Percentiles rank a stretch among this genome's conserved stretches.
These are phyloP conservation scores for Hepsetus odoe DNA, from an alignment of 2,113 vertebrate genomes.

Conservation along the genomic window DNA sequence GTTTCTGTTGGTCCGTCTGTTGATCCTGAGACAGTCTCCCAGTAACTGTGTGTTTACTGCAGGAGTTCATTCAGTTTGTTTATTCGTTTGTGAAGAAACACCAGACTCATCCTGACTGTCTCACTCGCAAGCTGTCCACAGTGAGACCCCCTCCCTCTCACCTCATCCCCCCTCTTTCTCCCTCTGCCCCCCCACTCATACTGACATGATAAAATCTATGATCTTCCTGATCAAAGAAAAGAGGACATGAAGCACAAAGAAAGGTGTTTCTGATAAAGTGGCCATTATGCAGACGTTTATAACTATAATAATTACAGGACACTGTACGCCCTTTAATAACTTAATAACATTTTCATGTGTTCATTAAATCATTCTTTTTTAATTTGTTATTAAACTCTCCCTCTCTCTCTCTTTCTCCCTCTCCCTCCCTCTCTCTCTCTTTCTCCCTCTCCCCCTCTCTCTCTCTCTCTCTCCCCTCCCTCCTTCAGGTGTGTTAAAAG, in stretches of 20 bases:
- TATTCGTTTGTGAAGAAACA: neutral
- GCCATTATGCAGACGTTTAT: too few relatives aligned
- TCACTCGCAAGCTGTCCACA: neutral
- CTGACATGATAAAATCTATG: too few relatives aligned
- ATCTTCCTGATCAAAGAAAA: too few relatives aligned
- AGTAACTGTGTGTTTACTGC: neutral
- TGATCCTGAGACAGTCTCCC: too few relatives aligned
- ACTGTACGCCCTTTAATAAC: too few relatives aligned
- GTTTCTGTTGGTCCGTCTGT: too few relatives aligned
- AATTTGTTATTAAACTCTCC: neutral
- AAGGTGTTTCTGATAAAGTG: too few relatives aligned
- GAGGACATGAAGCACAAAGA: too few relatives aligned
- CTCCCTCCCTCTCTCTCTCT: neutral
- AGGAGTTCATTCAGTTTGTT: neutral
- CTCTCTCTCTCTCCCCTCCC: slow-evolving; percentile 1
- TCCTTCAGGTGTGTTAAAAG: slow-evolving; percentile 28
- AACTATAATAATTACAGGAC: too few relatives aligned
- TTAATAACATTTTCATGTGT: too few relatives aligned
- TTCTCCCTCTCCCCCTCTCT: neutral
- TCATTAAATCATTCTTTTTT: too few relatives aligned
- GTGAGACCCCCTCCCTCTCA: neutral
- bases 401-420: neutral
- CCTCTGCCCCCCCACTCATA: too few relatives aligned
- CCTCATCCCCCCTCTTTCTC: neutral
- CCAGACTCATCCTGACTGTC: neutral